A percentile compares a stretch with the other conserved stretches of the same genome.
phyloP scores from a whole-genome alignment of 92 coral and sea anemone species.

The Umimayanthus kanabou region DNA sequence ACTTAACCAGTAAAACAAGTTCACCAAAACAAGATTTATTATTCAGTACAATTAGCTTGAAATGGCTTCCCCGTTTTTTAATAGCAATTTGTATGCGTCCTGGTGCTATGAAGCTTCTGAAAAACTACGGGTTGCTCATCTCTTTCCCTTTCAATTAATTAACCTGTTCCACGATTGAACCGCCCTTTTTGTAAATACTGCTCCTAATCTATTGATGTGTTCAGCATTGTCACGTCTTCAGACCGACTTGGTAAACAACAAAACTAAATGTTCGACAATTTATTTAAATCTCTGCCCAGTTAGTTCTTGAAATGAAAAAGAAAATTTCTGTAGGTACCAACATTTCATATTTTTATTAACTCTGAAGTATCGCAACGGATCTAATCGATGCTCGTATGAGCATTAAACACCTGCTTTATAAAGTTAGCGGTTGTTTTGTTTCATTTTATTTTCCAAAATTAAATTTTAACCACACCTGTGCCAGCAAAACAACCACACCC shows the following conservation, averaged over 20 bases:
- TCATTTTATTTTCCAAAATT: conserved; percentile 4
- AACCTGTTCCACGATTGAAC: neutral
- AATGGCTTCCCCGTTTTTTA: neutral
- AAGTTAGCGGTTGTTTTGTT: neutral
- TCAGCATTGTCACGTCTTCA: neutral
- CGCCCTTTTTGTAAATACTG: conserved; percentile 8
- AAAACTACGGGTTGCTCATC: neutral
- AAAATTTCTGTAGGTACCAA: too few relatives aligned
- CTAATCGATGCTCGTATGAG: neutral
- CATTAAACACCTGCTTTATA: neutral
- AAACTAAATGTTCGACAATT: neutral
- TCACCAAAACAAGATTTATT: too few relatives aligned
- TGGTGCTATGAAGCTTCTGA: neutral
- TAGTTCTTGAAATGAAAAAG: neutral
- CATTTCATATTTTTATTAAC: neutral
- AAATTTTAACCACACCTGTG: conserved; percentile 33
- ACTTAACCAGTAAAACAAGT: too few relatives aligned
- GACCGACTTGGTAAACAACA: neutral
- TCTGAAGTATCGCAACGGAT: neutral
- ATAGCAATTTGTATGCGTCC: neutral
- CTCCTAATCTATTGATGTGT: neutral
- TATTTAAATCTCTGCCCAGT: neutral
- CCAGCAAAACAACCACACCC: conserved; percentile 32
- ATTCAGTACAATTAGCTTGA: neutral
- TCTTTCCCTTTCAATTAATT: neutral